Evolutionary conservation across 2,113 vertebrate genomes (phyloP), one percentile per base, ranked within the genome.

Genomic region (Girardinichthys multiradiatus): DNA sequence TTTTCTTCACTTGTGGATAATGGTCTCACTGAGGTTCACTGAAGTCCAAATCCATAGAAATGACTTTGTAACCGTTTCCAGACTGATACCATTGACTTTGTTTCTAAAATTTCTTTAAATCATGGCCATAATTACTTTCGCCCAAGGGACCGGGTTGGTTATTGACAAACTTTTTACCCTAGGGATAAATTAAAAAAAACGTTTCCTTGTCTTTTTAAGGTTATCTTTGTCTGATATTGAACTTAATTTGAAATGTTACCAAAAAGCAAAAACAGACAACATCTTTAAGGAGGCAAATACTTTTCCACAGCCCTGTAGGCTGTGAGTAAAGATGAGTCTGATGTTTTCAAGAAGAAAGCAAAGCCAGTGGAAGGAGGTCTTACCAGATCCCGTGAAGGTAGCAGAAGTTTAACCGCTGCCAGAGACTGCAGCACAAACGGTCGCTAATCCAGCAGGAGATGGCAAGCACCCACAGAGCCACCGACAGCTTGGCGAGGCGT

Each of bases 321-420:
- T 54, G 24, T 24, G 10, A 54, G 2, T 54, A 54, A 54, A n/a
- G n/a, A 2, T 51, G 45, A 24, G 14, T 54, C 48, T 54, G 21
- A 21, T 54, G 17, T 54, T 24, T 54, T n/a, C 24, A 35, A 4
- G 27, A 28, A 51, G 7, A 63, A 6, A 26, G 13, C 37, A 45
- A n/a, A 29, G 11, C 64, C 10, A 54, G 1, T 13, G 1, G 21
- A 70, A 2, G 1, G 5, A 29, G 33, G n/a, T 76, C 94, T 93
- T 89, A 99, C 98, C 98, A 99, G 87, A 99, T 92, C 75, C 96
- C 95, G 24, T 99, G 97, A 54, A 99, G 85, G 88, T 99, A 99
- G 86, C 91, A 95, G 88, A 99, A 99, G 89, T 95, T 92, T 29
- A 99, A 77, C 19, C 70, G 86, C 65, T 96, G 95, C 95, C 98